Evolutionary conservation across 1,140 invertebrate genomes (phyloP).

Genomic region (Platorchestia sp.): DNA sequence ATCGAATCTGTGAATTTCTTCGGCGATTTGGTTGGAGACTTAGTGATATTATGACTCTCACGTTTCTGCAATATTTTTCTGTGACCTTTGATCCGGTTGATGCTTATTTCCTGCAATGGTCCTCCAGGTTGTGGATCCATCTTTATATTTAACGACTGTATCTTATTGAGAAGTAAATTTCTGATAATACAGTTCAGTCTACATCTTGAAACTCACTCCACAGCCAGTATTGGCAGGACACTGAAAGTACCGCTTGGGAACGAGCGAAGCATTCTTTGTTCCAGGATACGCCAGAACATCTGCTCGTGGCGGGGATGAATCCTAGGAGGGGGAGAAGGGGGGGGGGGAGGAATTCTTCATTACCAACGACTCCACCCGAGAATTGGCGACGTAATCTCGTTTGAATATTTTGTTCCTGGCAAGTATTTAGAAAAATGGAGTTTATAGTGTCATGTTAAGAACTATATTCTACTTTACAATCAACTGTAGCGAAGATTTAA

Average conservation of each 20-base stretch:
- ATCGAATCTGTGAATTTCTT: neutral
- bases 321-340: neutral
- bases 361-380: neutral
- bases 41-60: neutral
- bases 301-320: neutral
- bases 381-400: neutral
- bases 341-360: neutral
- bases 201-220: conserved; percentile 17
- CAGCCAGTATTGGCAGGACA: neutral
- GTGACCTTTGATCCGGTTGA: neutral
- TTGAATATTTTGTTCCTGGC: neutral
- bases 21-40: neutral
- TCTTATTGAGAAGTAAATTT: neutral
- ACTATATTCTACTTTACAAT: too few species aligned
- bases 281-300: conserved; percentile 46
- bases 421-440: neutral
- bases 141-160: neutral
- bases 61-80: conserved; percentile 4
- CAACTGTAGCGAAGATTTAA: neutral
- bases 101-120: conserved; percentile 46
- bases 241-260: conserved; percentile 2
- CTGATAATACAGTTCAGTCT: neutral
- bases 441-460: neutral
- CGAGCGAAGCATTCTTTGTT: conserved; percentile 38
- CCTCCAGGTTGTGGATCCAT: neutral